A percentile compares a stretch with the other conserved stretches of the same genome.
These are phyloP conservation scores for Calidris pygmaea DNA, from an alignment of 2,113 vertebrate genomes.

Conservation along the genomic window DNA sequence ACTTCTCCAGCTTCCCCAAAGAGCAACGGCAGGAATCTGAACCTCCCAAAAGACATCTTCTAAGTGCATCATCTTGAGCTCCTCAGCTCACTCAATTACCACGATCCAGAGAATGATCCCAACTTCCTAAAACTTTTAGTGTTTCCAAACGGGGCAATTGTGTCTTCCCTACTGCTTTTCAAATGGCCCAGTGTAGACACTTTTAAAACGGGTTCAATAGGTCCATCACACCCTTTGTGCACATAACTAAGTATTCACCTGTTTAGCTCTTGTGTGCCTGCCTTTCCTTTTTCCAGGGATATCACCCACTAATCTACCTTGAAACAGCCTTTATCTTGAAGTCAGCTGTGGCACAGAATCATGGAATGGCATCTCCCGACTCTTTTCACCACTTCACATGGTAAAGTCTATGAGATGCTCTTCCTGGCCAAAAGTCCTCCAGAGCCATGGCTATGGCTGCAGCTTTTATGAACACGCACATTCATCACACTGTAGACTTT, in stretches of 20 bases:
- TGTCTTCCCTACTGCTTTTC: not conserved
- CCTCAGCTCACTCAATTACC: not conserved
- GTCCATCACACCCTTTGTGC: not conserved
- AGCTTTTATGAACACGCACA: not conserved
- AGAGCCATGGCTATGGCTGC: not conserved
- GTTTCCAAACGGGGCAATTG: not conserved
- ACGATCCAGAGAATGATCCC: not conserved
- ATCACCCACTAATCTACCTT: not conserved
- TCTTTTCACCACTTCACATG: not conserved
- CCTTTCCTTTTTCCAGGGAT: not conserved
- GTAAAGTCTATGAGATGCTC: not conserved
- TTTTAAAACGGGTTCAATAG: not conserved
- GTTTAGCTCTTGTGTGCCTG: not conserved
- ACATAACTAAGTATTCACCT: not conserved
- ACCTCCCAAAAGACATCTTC: not conserved
- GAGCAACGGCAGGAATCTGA: not conserved
- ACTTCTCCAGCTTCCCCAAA: not conserved
- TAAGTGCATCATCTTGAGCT: not conserved
- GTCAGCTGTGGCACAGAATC: not conserved
- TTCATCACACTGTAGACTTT: not conserved
- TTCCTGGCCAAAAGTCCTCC: not conserved
- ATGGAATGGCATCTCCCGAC: not conserved
- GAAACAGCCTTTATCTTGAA: not conserved
- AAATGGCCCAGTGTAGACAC: not conserved
- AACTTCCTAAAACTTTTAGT: not conserved